These are phyloP conservation scores for Ecliptopera silaceata DNA, from an alignment of 2,888 invertebrate genomes.

Conservation along the genomic window DNA sequence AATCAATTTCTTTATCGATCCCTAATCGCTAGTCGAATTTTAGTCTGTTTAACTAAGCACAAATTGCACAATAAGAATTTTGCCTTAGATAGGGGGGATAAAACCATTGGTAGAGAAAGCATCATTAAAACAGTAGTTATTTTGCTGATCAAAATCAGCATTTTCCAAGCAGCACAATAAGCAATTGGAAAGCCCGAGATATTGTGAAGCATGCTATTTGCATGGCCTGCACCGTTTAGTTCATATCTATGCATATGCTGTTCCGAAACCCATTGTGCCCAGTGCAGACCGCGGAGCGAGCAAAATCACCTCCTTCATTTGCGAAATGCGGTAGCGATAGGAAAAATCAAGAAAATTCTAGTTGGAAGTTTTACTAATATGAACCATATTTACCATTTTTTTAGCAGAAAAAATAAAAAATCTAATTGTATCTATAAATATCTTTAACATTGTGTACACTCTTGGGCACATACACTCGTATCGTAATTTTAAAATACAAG, in stretches of 20 bases:
- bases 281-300: slow-evolving; percentile 72
- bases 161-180: slow-evolving; percentile 44
- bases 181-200: slow-evolving; percentile 61
- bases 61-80: no score
- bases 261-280: slow-evolving; percentile 72
- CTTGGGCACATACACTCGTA: no score
- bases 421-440: no score
- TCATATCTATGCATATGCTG: slow-evolving; percentile 76
- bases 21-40: no score
- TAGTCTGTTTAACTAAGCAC: no score
- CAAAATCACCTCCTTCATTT: slow-evolving; percentile 74
- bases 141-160: slow-evolving; percentile 37
- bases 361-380: background rate
- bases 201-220: slow-evolving; percentile 57
- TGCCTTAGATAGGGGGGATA: no score
- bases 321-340: slow-evolving; percentile 62
- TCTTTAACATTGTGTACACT: no score
- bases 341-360: slow-evolving; percentile 5
- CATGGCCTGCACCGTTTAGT: slow-evolving; percentile 64
- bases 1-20: no score
- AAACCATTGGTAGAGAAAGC: slow-evolving; percentile 1
- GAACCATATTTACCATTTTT: no score
- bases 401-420: no score
- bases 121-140: slow-evolving; percentile 16
- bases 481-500: no score